Evolutionary conservation across 2,888 invertebrate species (phyloP).

Genomic region (Parnassius smintheus): DNA sequence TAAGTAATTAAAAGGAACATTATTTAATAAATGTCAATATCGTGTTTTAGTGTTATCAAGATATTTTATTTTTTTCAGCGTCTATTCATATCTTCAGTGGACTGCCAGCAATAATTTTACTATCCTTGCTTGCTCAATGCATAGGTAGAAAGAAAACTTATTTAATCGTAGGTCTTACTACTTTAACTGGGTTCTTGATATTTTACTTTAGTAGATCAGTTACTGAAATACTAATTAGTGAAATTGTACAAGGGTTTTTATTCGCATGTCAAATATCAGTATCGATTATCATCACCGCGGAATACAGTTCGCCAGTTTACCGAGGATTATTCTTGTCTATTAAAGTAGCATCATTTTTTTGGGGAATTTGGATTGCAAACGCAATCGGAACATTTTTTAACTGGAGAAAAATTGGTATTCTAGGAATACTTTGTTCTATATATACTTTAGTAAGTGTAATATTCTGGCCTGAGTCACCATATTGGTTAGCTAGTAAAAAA

Average conservation of each 20-base stretch:
- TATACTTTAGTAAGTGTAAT: constrained; percentile 35
- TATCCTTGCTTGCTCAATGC: constrained; percentile 1
- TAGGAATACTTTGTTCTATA: constrained; percentile 35
- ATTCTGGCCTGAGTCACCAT: constrained; percentile 51
- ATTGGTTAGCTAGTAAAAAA: constrained; percentile 45
- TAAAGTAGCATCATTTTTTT: constrained; percentile 38
- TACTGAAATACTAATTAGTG: constrained; percentile 12
- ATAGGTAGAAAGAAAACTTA: constrained; percentile 13
- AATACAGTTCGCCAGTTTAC: constrained; percentile 40
- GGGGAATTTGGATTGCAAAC: constrained; percentile 44
- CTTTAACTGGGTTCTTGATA: constrained; percentile 12
- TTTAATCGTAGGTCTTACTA: constrained; percentile 1
- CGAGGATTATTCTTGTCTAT: constrained; percentile 38
- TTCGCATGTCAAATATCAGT: constrained; percentile 11
- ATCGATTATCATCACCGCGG: constrained; percentile 27
- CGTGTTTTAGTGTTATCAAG: background rate
- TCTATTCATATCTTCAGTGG: constrained; percentile 6
- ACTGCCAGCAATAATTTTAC: background rate
- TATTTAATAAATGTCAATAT: too few relatives aligned
- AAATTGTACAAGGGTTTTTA: constrained; percentile 8
- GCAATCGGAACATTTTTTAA: constrained; percentile 39
- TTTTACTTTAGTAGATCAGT: constrained; percentile 9
- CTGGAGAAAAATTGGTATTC: constrained; percentile 36
- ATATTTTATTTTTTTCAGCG: constrained; percentile 31
- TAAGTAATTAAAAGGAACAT: constrained; percentile 32